Conservation (phyloP, 2,797 vertebrate species). For the Phrynocephalus vlangalii region DNA sequence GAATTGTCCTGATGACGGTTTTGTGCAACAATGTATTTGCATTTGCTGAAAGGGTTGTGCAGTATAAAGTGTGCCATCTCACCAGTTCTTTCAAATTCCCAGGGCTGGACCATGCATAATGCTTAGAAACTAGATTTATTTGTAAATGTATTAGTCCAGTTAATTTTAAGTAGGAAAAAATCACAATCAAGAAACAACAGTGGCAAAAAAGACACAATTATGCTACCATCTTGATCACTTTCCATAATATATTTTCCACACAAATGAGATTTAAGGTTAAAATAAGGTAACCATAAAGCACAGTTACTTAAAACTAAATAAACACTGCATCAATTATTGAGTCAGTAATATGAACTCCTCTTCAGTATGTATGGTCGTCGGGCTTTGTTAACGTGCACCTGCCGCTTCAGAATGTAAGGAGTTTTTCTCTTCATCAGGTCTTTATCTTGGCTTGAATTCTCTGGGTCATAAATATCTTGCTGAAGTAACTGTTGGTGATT, state of each 20-base stretch:
- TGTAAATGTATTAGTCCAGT: conserved; percentile 72
- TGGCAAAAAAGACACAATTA: conserved; percentile 74
- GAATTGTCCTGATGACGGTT: neutral
- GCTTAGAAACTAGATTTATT: conserved; percentile 83
- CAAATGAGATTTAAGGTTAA: conserved; percentile 72
- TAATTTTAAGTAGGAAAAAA: conserved; percentile 74
- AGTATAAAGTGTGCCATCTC: conserved; percentile 7
- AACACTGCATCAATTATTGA: conserved; percentile 61
- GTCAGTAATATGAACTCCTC: conserved; percentile 89
- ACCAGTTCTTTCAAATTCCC: conserved; percentile 52
- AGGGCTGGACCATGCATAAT: conserved; percentile 75
- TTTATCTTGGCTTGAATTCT: conserved; percentile 80
- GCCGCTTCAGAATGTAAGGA: conserved; percentile 95
- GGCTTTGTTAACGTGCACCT: conserved; percentile 88
- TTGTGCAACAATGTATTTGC: conserved; percentile 23
- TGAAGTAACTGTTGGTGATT: conserved; percentile 76
- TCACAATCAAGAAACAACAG: conserved; percentile 76
- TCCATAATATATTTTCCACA: conserved; percentile 74
- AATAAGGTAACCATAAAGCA: conserved; percentile 74
- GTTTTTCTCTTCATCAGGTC: conserved; percentile 92
- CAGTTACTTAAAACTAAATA: conserved; percentile 79
- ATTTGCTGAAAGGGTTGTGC: neutral
- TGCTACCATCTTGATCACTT: conserved; percentile 66
- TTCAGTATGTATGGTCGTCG: conserved; percentile 96
- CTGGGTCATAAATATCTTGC: conserved; percentile 82